Conservation (phyloP, 1,140 invertebrate genomes). For the Trichonephila clavipes region DNA sequence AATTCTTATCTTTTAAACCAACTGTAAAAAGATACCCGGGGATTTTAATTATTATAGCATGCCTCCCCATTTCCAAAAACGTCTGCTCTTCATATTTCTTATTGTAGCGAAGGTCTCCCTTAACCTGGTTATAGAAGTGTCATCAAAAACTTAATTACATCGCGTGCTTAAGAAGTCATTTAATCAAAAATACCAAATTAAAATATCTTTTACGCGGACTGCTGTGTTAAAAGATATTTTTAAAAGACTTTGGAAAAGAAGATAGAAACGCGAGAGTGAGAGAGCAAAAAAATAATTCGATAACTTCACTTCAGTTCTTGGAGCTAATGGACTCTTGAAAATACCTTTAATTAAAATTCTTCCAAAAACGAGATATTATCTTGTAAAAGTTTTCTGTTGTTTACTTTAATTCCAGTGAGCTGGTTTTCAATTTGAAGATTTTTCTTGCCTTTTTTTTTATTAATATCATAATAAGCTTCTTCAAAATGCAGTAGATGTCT, state of each 20-base stretch:
- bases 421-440: conserved; percentile 25
- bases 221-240: not conserved
- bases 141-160: conserved; percentile 46
- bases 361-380: conserved; percentile 41
- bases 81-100: conserved; percentile 8
- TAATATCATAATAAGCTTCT: conserved; percentile 5
- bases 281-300: not conserved
- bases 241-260: not conserved
- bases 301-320: conserved; percentile 6
- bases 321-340: conserved; percentile 35
- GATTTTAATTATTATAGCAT: conserved; percentile 3
- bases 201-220: conserved; percentile 34
- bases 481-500: not conserved
- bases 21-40: not conserved
- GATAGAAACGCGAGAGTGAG: not conserved
- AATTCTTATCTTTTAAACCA: not conserved
- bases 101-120: not conserved
- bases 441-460: not conserved
- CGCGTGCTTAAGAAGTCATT: conserved; percentile 22
- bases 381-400: conserved; percentile 44
- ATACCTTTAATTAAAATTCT: conserved; percentile 51
- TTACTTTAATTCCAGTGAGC: conserved; percentile 28
- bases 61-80: not conserved
- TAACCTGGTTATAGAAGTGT: not conserved
- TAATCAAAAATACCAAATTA: conserved; percentile 54